These are phyloP conservation scores for Notospermus geniculatus DNA, from an alignment of 1,140 invertebrate species.

Conservation along the genomic window DNA sequence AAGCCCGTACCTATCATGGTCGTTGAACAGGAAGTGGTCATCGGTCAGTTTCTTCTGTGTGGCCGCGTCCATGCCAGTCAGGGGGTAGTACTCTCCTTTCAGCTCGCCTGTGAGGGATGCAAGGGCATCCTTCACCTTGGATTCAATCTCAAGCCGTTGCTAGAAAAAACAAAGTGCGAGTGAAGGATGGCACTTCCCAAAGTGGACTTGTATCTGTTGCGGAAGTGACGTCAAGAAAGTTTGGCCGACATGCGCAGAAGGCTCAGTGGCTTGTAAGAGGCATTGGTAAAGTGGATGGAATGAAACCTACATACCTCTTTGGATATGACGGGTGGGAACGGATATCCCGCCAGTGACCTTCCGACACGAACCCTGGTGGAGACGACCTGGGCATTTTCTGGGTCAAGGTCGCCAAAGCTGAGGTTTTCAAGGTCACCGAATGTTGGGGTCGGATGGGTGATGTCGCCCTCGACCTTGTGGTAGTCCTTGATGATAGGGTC, in stretches of 20 bases:
- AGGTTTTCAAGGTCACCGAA: constrained; percentile 92
- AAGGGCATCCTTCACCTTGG: constrained; percentile 31
- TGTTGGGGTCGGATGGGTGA: constrained; percentile 64
- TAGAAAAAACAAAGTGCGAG: constrained; percentile 58
- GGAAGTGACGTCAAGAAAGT: too few relatives aligned
- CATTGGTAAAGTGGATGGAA: too few relatives aligned
- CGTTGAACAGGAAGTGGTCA: constrained; percentile 42
- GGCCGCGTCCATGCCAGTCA: constrained; percentile 31
- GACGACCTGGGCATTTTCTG: constrained; percentile 80
- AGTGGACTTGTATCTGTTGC: too few relatives aligned
- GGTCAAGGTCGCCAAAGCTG: constrained; percentile 62
- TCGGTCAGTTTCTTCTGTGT: constrained; percentile 36
- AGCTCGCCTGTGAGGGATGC: constrained; percentile 27
- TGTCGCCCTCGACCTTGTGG: constrained; percentile 19
- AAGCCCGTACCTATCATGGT: constrained; percentile 50
- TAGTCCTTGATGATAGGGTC: constrained; percentile 26
- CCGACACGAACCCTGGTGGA: constrained; percentile 94
- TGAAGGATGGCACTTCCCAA: constrained; percentile 63
- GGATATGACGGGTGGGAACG: constrained; percentile 82
- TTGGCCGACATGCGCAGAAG: too few relatives aligned
- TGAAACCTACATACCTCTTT: constrained; percentile 26
- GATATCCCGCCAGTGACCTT: constrained; percentile 83
- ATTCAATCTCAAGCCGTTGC: constrained; percentile 34
- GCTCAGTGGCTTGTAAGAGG: too few relatives aligned
- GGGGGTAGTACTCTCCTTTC: constrained; percentile 38